Percentiles rank a stretch among this genome's conserved stretches.
These are phyloP conservation scores for Lucifuga dentata DNA, from an alignment of 2,113 vertebrate species.

Conservation along the genomic window DNA sequence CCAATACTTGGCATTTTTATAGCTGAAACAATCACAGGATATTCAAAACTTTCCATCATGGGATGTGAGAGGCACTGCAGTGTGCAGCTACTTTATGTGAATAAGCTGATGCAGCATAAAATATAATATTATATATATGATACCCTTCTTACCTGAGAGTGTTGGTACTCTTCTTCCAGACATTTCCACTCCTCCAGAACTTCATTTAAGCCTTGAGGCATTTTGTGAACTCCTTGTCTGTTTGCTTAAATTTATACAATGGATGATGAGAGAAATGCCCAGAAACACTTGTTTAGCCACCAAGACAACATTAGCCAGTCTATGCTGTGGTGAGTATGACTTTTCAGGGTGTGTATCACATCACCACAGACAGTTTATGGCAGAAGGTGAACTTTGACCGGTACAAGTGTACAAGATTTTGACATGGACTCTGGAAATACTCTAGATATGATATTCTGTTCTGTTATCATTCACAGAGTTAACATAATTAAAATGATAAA, in stretches of 20 bases:
- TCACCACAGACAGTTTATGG: constrained; percentile 61
- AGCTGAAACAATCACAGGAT: no score
- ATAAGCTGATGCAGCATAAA: no score
- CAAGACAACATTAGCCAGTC: constrained; percentile 19
- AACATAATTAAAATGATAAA: no score
- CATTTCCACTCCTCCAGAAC: constrained; percentile 87
- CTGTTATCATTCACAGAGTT: no score
- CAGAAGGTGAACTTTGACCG: constrained; percentile 77
- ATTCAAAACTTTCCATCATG: not conserved
- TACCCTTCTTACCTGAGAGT: constrained; percentile 86
- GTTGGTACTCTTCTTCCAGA: constrained; percentile 88
- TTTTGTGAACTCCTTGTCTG: constrained; percentile 34
- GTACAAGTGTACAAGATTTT: constrained; percentile 38
- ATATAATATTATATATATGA: not conserved
- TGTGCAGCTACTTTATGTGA: not conserved
- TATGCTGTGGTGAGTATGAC: constrained; percentile 14
- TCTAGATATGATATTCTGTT: constrained; percentile 32
- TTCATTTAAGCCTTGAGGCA: constrained; percentile 60
- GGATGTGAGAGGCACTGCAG: not conserved
- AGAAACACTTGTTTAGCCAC: constrained; percentile 1
- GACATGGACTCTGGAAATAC: constrained; percentile 28
- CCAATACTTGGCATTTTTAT: no score
- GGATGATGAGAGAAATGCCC: not conserved
- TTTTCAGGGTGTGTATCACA: constrained; percentile 47
- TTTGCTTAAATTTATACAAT: not conserved